Evolutionary conservation across 1,140 invertebrate genomes (phyloP).

Genomic region (Ectropis grisescens): DNA sequence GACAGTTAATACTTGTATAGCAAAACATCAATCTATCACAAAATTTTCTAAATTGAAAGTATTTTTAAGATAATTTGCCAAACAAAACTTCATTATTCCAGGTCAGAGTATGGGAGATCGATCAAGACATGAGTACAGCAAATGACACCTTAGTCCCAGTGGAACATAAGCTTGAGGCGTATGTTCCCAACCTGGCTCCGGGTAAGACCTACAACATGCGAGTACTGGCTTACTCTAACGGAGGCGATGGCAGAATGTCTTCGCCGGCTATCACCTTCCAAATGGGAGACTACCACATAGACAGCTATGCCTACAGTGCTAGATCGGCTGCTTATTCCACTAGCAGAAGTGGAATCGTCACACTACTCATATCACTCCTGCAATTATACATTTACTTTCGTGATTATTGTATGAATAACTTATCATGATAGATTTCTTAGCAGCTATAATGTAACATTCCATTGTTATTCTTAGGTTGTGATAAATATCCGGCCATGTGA

Average conservation of each 20-base stretch:
- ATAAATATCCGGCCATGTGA: conserved; percentile 31
- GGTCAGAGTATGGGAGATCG: conserved; percentile 92
- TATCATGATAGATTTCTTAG: too few species aligned
- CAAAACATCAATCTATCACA: too few species aligned
- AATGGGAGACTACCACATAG: conserved; percentile 78
- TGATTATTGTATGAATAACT: too few species aligned
- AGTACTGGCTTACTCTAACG: conserved; percentile 92
- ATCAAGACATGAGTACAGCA: conserved; percentile 92
- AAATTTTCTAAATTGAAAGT: too few species aligned
- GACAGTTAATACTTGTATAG: too few species aligned
- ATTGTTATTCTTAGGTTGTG: conserved; percentile 19
- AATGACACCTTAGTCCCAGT: conserved; percentile 87
- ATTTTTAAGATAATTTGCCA: too few species aligned
- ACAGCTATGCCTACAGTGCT: conserved; percentile 50
- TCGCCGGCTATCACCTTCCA: conserved; percentile 90
- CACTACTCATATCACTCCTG: too few species aligned
- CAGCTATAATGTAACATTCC: conserved; percentile 7
- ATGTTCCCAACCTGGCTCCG: conserved; percentile 83
- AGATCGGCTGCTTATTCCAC: conserved; percentile 16
- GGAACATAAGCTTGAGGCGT: conserved; percentile 82
- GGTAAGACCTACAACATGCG: conserved; percentile 91
- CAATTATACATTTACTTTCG: too few species aligned
- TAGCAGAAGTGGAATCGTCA: too few species aligned
- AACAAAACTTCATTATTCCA: conserved; percentile 57
- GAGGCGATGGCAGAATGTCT: conserved; percentile 96